Evolutionary conservation across 2,888 invertebrate species (phyloP).

Genomic region (Oscheius sp.): DNA sequence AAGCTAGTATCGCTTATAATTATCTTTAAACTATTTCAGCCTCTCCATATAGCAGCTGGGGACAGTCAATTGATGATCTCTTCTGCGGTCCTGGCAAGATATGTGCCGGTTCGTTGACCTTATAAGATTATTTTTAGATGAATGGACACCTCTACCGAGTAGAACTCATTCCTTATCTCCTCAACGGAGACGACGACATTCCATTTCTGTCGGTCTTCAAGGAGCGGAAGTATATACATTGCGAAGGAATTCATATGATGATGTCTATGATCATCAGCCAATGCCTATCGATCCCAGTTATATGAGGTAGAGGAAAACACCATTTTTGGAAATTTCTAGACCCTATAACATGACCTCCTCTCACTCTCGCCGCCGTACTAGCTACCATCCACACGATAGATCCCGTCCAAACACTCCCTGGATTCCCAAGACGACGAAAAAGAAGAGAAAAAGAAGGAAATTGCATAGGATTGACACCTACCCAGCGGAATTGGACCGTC

Average conservation of each 20-base stretch:
- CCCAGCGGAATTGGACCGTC: not conserved
- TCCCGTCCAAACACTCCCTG: not conserved
- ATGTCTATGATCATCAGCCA: slow-evolving; percentile 10
- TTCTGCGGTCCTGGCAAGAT: slow-evolving; percentile 20
- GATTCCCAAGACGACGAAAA: not conserved
- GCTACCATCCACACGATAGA: not conserved
- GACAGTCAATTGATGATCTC: slow-evolving; percentile 15
- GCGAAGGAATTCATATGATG: slow-evolving; percentile 8
- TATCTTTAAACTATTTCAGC: slow-evolving; percentile 2
- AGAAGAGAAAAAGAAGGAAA: slow-evolving; percentile 2
- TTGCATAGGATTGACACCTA: slow-evolving; percentile 7
- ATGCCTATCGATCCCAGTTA: not conserved
- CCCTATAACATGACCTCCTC: slow-evolving; percentile 5
- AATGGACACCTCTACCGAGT: slow-evolving; percentile 19
- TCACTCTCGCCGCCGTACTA: not conserved
- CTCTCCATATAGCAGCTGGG: slow-evolving; percentile 25
- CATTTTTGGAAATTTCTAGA: not conserved
- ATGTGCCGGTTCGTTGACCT: slow-evolving; percentile 4
- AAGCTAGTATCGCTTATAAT: slow-evolving; percentile 28
- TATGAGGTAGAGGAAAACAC: not conserved
- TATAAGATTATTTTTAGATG: not conserved
- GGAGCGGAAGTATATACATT: slow-evolving; percentile 7
- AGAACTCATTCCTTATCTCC: slow-evolving; percentile 7
- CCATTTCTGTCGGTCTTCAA: not conserved
- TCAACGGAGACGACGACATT: not conserved